These are phyloP conservation scores for Meandrina meandrites DNA, from an alignment of 92 coral and sea anemone genomes.

Conservation along the genomic window DNA sequence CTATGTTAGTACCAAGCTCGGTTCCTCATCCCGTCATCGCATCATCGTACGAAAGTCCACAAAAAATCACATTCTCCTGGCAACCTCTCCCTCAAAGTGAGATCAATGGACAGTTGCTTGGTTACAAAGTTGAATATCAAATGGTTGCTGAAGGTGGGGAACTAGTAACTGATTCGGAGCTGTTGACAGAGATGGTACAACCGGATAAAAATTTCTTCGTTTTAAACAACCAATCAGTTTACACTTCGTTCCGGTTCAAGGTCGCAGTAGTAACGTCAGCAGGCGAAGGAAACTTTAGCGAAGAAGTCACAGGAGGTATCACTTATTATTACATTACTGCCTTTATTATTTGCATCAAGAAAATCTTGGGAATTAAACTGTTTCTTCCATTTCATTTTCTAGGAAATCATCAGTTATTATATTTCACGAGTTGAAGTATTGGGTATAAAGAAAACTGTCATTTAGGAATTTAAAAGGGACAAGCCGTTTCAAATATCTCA, in stretches of 20 bases:
- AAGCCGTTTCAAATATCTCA: no score
- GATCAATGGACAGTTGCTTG: background rate
- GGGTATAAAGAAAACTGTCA: no score
- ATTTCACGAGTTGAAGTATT: no score
- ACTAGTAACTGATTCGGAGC: background rate
- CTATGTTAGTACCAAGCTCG: background rate
- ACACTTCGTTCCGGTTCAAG: slow-evolving; percentile 1
- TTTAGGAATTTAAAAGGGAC: no score
- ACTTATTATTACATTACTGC: background rate
- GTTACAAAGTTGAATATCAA: slow-evolving; percentile 20
- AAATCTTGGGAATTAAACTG: background rate
- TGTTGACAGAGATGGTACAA: background rate
- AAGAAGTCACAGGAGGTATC: slow-evolving; percentile 17
- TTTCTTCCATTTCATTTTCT: background rate
- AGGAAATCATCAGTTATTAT: background rate
- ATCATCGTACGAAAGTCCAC: slow-evolving; percentile 7
- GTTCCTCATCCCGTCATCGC: slow-evolving; percentile 18
- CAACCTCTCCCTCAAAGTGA: slow-evolving; percentile 15
- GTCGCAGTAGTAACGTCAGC: slow-evolving; percentile 8
- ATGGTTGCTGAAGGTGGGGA: background rate
- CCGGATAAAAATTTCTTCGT: background rate
- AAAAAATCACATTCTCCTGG: slow-evolving; percentile 4
- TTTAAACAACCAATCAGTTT: background rate
- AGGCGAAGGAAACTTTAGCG: slow-evolving; percentile 8
- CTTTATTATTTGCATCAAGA: background rate